Conservation (phyloP, 2,113 vertebrate species). For the Sorex fumeus region DNA sequence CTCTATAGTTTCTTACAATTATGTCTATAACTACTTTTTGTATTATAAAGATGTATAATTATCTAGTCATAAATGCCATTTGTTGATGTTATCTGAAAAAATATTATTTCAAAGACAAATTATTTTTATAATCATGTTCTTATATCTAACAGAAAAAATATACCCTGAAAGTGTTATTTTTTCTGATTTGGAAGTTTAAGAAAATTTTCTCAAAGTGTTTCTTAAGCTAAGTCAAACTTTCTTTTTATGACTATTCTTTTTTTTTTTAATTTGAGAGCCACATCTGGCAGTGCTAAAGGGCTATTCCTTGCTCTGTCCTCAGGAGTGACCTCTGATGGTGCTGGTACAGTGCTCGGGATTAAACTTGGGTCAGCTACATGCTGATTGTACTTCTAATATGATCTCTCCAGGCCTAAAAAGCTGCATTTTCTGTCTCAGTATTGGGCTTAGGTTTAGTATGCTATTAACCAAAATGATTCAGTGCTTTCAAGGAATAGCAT, state of each 20-base stretch:
- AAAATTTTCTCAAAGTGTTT: constrained; percentile 60
- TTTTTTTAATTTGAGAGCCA: not conserved
- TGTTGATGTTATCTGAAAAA: constrained; percentile 44
- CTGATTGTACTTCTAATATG: too few species aligned
- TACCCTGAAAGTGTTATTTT: constrained; percentile 29
- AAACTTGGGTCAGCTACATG: too few species aligned
- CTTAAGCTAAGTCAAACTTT: constrained; percentile 17
- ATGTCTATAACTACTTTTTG: too few species aligned
- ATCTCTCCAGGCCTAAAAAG: constrained; percentile 2
- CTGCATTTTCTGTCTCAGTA: constrained; percentile 34
- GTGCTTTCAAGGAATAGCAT: constrained; percentile 28
- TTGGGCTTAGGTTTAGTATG: not conserved
- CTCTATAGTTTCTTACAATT: not conserved
- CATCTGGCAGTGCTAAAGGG: too few species aligned
- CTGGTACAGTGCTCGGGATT: too few species aligned
- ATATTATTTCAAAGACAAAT: constrained; percentile 35
- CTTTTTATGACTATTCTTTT: constrained; percentile 49
- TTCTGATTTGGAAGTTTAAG: constrained; percentile 61
- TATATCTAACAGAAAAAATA: constrained; percentile 28
- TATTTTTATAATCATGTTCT: constrained; percentile 48
- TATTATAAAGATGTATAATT: constrained; percentile 32
- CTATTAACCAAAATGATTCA: constrained; percentile 32
- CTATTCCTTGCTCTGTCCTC: too few species aligned
- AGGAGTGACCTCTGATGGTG: too few species aligned
- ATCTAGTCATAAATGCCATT: constrained; percentile 52